These are phyloP conservation scores for Calameuta filiformis DNA, from an alignment of 2,888 invertebrate species.

Conservation along the genomic window DNA sequence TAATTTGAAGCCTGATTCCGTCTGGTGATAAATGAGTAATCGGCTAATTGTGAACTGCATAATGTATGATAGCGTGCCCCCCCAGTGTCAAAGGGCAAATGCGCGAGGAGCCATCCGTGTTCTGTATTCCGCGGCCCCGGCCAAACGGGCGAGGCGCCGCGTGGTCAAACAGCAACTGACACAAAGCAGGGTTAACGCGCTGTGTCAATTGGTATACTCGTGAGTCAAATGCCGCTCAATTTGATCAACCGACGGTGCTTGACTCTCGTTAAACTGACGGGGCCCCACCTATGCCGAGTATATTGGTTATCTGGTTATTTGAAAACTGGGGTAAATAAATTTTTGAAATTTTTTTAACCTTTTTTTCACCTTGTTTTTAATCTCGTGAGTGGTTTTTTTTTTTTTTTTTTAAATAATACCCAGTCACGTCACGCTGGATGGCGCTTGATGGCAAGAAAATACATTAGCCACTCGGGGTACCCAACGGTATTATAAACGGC, in stretches of 20 bases:
- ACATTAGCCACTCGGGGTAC: no score
- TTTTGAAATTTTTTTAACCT: no score
- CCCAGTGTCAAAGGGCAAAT: slow-evolving; percentile 46
- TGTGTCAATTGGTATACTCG: slow-evolving; percentile 58
- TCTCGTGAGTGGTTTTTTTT: no score
- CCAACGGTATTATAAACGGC: background rate
- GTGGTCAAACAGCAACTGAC: slow-evolving; percentile 56
- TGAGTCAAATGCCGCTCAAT: slow-evolving; percentile 43
- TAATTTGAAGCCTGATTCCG: background rate
- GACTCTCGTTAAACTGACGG: slow-evolving; percentile 44
- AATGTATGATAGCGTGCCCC: slow-evolving; percentile 31
- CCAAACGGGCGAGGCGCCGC: slow-evolving; percentile 26
- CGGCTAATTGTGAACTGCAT: slow-evolving; percentile 45
- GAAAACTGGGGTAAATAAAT: no score
- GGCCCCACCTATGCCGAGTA: slow-evolving; percentile 1
- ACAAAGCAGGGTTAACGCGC: slow-evolving; percentile 61
- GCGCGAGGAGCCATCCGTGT: slow-evolving; percentile 27
- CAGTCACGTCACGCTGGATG: no score
- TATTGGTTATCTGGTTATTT: background rate
- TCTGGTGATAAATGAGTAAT: slow-evolving; percentile 39
- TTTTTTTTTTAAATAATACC: no score
- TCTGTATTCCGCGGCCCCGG: background rate
- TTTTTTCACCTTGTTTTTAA: no score
- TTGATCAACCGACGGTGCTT: slow-evolving; percentile 35
- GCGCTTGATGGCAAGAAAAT: no score